These are phyloP conservation scores for Patella vulgata DNA, from an alignment of 1,140 invertebrate species.

Conservation along the genomic window DNA sequence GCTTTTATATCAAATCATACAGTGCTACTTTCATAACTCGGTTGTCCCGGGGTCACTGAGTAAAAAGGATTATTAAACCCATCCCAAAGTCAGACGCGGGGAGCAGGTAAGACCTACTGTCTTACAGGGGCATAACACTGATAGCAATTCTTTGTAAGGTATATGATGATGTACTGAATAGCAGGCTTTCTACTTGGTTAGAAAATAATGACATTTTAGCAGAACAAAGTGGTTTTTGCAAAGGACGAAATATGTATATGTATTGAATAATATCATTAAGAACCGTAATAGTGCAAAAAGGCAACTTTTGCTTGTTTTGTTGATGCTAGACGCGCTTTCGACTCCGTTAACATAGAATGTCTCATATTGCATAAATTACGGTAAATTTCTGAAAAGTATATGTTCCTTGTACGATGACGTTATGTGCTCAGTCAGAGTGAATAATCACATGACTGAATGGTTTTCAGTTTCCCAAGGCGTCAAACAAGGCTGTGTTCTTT, in stretches of 20 bases:
- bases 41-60: slow-evolving; percentile 2
- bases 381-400: slow-evolving; percentile 8
- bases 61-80: slow-evolving; percentile 12
- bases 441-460: slow-evolving; percentile 7
- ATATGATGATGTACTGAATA: slow-evolving; percentile 15
- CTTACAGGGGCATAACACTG: slow-evolving; percentile 13
- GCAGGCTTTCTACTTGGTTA: slow-evolving; percentile 4
- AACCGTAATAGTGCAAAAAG: slow-evolving; percentile 5
- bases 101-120: neutral
- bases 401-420: slow-evolving; percentile 8
- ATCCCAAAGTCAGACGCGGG: slow-evolving; percentile 8
- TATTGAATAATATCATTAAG: slow-evolving; percentile 9
- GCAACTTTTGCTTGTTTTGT: slow-evolving; percentile 12
- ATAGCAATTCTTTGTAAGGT: slow-evolving; percentile 13
- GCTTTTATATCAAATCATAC: slow-evolving; percentile 6
- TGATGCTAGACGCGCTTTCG: slow-evolving; percentile 16
- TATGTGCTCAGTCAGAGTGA: slow-evolving; percentile 5
- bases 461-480: slow-evolving; percentile 1
- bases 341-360: slow-evolving; percentile 7
- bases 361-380: slow-evolving; percentile 15
- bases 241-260: slow-evolving; percentile 8
- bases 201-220: slow-evolving; percentile 5
- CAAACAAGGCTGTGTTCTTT: slow-evolving; percentile 13
- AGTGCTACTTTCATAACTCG: slow-evolving; percentile 8
- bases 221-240: slow-evolving; percentile 26